Evolutionary conservation across 2,888 invertebrate genomes (phyloP), one percentile per base, ranked within the genome.

Genomic region (Pyrrhia umbra): DNA sequence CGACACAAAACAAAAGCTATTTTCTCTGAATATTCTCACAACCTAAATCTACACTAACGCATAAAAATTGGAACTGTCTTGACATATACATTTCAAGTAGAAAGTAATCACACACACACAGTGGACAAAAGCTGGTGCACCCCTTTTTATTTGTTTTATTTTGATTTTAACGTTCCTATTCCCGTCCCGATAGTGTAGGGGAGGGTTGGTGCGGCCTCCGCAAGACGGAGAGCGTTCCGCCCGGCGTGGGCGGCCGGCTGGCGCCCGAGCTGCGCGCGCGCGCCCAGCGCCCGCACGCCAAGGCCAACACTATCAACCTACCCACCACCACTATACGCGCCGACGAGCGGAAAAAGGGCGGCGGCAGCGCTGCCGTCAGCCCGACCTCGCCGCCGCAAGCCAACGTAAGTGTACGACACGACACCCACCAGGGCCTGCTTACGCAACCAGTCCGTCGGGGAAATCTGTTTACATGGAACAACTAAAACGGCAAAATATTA

Each of bases 301-400:
- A 95, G 84, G 95, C 96, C 21, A 96, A 96, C 88, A 96, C 96
- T 25, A 96, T 96, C 85, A 96, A 96, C 85, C 93, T 96, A 71
- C 96, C 96, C 3, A 94, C 95, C 80, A 91, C 80, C 86, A 92
- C 88, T 55, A 82, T 79, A 37, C 86, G 90, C 49, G 45, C 69
- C 49, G 90, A 90, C 72, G 89, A 90, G 55, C 85, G 94, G 75
- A 89, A 89, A 82, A 91, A 90, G 71, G 83, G 81, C 59, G 79
- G 84, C 68, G 81, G 81, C 83, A 78, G 71, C 34, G 45, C 70
- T 13, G 86, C 89, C 40, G 82, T 87, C 62, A 92, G 92, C 68
- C 92, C 93, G 51, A 91, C 92, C 39, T 92, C 93, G 68, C 93
- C 93, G 78, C 92, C 92, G 60, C 91, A 91, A 70, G 86, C 91